Conservation (phyloP, 2,797 vertebrate genomes). For the Phrynocephalus guinanensis region DNA sequence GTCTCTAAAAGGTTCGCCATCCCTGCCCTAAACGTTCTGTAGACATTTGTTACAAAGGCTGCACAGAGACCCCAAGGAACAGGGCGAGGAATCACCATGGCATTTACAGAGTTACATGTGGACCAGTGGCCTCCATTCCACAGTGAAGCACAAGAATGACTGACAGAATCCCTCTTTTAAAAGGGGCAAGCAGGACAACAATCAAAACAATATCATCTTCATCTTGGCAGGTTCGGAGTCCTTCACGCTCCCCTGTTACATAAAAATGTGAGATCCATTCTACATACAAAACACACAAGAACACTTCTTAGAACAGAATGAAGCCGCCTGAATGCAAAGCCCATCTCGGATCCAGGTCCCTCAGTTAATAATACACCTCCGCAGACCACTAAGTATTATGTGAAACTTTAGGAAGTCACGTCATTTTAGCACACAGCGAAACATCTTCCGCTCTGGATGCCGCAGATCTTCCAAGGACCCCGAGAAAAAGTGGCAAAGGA, state of each 20-base stretch:
- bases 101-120: constrained; percentile 22
- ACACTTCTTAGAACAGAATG: constrained; percentile 57
- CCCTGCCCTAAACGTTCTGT: constrained; percentile 33
- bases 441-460: too few species aligned
- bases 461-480: constrained; percentile 38
- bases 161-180: constrained; percentile 27
- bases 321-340: background rate
- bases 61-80: constrained; percentile 44
- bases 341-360: constrained; percentile 14
- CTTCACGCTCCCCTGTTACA: constrained; percentile 6
- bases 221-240: constrained; percentile 14
- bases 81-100: constrained; percentile 58
- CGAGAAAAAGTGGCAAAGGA: constrained; percentile 35
- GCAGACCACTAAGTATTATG: background rate
- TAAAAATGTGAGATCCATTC: constrained; percentile 56
- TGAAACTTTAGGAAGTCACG: background rate
- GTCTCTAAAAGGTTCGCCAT: too few species aligned
- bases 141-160: constrained; percentile 46
- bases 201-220: background rate
- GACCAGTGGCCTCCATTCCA: constrained; percentile 26
- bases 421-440: background rate
- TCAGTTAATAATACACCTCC: background rate
- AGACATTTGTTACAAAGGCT: constrained; percentile 46
- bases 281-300: constrained; percentile 64
- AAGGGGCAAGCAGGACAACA: constrained; percentile 55